Conservation (phyloP, 1,140 invertebrate genomes). For the Frieseomelitta varia region DNA sequence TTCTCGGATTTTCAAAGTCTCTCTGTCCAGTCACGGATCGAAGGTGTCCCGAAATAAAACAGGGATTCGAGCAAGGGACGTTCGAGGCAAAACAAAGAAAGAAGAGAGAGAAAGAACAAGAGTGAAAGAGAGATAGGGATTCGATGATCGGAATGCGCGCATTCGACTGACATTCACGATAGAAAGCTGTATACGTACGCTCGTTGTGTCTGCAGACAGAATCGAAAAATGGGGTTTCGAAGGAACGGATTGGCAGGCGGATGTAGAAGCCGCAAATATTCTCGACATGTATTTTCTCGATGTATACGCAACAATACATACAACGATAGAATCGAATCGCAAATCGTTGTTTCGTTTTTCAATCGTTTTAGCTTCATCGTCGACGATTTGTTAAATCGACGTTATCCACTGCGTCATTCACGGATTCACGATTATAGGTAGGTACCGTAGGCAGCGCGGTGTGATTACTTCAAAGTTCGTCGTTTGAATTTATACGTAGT, state of each 20-base stretch:
- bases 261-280: background rate
- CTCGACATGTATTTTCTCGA: background rate
- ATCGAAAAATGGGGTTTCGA: slow-evolving; percentile 12
- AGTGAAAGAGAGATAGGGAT: background rate
- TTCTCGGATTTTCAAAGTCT: slow-evolving; percentile 32
- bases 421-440: background rate
- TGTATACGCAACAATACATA: background rate
- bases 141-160: slow-evolving; percentile 52
- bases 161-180: slow-evolving; percentile 63
- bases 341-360: background rate
- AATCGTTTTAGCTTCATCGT: background rate
- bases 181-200: slow-evolving; percentile 56
- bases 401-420: background rate
- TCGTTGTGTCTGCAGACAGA: slow-evolving; percentile 28
- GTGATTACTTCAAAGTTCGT: background rate
- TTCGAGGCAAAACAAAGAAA: slow-evolving; percentile 47
- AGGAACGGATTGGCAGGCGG: background rate
- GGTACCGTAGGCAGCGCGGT: background rate
- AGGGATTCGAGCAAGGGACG: slow-evolving; percentile 56
- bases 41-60: slow-evolving; percentile 49
- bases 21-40: slow-evolving; percentile 57
- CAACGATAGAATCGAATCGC: background rate
- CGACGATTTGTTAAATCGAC: background rate
- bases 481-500: too few relatives aligned
- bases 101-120: too few relatives aligned